A percentile compares a stretch with the other conserved stretches of the same genome.
phyloP scores from a whole-genome alignment of 2,888 invertebrate species.

The Dexiosoma caninum region DNA sequence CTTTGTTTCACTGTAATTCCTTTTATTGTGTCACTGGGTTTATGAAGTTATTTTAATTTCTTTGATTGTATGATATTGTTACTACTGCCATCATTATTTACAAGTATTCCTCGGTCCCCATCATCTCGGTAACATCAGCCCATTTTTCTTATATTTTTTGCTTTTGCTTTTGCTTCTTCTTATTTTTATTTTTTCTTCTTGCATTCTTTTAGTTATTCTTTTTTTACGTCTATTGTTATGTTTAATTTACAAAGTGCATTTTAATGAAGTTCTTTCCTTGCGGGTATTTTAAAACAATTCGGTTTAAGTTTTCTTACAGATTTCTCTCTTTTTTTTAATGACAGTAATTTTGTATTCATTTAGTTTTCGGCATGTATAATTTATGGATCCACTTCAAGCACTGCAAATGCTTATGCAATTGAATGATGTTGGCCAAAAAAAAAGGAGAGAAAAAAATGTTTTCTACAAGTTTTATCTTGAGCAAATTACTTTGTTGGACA shows the following conservation, averaged over 20 bases:
- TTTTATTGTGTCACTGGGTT: slow-evolving; percentile 56
- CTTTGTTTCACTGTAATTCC: slow-evolving; percentile 9
- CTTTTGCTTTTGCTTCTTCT: not conserved
- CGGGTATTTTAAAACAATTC: slow-evolving; percentile 62
- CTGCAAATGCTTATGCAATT: not conserved
- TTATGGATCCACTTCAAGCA: slow-evolving; percentile 20
- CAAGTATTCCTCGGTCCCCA: not conserved
- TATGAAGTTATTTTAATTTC: slow-evolving; percentile 39
- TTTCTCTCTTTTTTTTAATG: slow-evolving; percentile 30
- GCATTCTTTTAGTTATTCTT: not conserved
- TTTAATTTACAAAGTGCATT: slow-evolving; percentile 63
- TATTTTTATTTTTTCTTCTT: not conserved
- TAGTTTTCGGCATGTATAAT: slow-evolving; percentile 51
- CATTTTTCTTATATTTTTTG: not conserved
- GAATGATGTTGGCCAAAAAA: not conserved
- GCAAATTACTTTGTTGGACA: slow-evolving; percentile 47
- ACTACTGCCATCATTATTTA: slow-evolving; percentile 5
- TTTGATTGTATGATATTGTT: slow-evolving; percentile 33
- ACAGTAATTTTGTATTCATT: slow-evolving; percentile 58
- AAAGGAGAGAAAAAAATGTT: too few species aligned
- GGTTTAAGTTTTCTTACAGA: slow-evolving; percentile 53
- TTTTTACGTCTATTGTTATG: slow-evolving; percentile 36
- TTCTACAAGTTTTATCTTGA: slow-evolving; percentile 14
- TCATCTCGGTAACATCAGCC: not conserved
- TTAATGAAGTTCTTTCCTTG: slow-evolving; percentile 63